Conservation (phyloP, 2,888 invertebrate species). For the Andrena camellia region DNA sequence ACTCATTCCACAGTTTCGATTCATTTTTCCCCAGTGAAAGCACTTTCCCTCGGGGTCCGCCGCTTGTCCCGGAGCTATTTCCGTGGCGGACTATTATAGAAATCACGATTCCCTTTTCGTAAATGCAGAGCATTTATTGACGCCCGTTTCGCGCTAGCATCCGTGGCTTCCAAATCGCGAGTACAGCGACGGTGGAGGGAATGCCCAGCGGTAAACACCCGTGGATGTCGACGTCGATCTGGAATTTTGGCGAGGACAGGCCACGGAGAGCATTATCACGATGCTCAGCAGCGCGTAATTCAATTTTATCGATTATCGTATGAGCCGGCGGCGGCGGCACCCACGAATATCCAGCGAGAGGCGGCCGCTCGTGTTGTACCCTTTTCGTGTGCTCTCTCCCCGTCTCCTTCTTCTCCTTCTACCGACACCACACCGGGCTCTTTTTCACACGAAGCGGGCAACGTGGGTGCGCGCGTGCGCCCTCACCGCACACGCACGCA, state of each 20-base stretch:
- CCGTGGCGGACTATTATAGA: background rate
- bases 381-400: conserved; percentile 61
- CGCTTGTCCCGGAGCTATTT: background rate
- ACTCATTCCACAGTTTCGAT: background rate
- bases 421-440: conserved; percentile 12
- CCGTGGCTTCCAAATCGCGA: background rate
- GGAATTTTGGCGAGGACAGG: conserved; percentile 65
- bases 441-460: conserved; percentile 30
- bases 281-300: conserved; percentile 74
- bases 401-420: conserved; percentile 56
- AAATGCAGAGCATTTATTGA: background rate
- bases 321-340: conserved; percentile 57
- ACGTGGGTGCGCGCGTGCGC: conserved; percentile 54
- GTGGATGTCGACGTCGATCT: conserved; percentile 39
- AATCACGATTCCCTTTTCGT: background rate
- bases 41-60: background rate
- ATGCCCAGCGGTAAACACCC: conserved; percentile 39
- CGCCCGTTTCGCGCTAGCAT: background rate
- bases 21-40: background rate
- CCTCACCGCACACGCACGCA: conserved; percentile 22
- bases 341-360: conserved; percentile 69
- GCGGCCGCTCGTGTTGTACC: conserved; percentile 61
- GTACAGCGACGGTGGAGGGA: conserved; percentile 17
- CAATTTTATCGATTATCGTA: conserved; percentile 76
- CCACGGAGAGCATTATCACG: conserved; percentile 64